Evolutionary conservation across 2,888 invertebrate genomes (phyloP), one percentile per base, ranked within the genome.

Genomic region (Pantelozetes paolii): DNA sequence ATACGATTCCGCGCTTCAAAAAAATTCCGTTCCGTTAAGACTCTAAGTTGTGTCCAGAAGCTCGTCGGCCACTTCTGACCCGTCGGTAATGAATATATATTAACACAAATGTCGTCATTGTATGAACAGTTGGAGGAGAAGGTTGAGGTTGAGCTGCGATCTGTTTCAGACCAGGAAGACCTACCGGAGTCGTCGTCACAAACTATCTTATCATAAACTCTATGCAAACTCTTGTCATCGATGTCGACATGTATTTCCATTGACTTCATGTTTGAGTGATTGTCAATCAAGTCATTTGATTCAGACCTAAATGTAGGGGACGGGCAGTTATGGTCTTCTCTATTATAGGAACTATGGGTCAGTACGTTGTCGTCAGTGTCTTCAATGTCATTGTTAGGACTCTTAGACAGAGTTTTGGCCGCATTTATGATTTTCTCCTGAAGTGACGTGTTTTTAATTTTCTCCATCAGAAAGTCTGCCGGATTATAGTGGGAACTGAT

Each of bases 401-500:
- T 86, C 84, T 79, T 78, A 74, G 86, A 84, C 72, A 86, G 85
- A 79, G 87, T 87, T 80, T 85, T 84, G 74, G 89, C 88, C 40
- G 89, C 88, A 70, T 85, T 83, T 69, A 89, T 86, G 74, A 89
- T 87, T 80, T 87, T 87, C 79, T 88, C 88, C 78, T 87, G 85
- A 78, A 87, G 84, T 80, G 89, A 89, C 78, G 86, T 85, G 71
- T 88, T 88, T 82, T 90, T 90, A 71, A 90, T 85, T 84, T 89
- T 89, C 82, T 90, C 90, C 86, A 90, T 82, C 80, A 89, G 88
- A 81, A 90, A 90, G 82, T 91, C 91, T n/a, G 91, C 91, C 70
- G 90, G 90, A 84, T 91, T 91, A 81, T 90, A 91, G 81, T 90
- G 88, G 5, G 89, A 88, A 81, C 88, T 86, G 78, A 90, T 88